Percentiles rank a stretch among this genome's conserved stretches.
phyloP scores from a whole-genome alignment of 2,888 invertebrate species.

The Crioceris asparagi region DNA sequence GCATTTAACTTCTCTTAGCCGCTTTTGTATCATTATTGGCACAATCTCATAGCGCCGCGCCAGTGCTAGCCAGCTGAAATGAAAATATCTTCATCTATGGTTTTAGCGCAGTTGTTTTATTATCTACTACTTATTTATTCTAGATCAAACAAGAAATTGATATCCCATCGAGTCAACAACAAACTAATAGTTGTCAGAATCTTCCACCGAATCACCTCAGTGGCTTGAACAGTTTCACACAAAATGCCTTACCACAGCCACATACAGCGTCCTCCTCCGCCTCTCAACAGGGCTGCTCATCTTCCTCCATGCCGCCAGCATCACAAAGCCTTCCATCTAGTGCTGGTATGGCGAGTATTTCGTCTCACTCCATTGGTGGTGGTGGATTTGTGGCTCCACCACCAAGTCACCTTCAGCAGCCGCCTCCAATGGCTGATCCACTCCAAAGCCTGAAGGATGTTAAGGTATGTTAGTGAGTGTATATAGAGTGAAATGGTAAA shows the following conservation, averaged over 20 bases:
- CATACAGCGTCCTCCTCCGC: constrained; percentile 1
- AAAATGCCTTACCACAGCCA: constrained; percentile 7
- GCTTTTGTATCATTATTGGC: too few relatives aligned
- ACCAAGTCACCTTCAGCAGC: constrained; percentile 20
- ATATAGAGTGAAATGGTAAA: too few relatives aligned
- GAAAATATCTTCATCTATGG: too few relatives aligned
- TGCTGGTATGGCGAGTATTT: constrained; percentile 10
- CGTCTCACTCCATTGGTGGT: constrained; percentile 16
- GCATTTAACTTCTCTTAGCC: too few relatives aligned
- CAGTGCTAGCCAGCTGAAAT: too few relatives aligned
- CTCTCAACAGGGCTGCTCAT: constrained; percentile 12
- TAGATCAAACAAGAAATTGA: too few relatives aligned
- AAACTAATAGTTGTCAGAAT: constrained; percentile 8
- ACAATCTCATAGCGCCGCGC: too few relatives aligned
- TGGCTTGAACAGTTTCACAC: constrained; percentile 15
- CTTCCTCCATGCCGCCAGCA: constrained; percentile 16
- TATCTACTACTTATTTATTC: too few relatives aligned
- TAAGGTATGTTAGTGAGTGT: too few relatives aligned
- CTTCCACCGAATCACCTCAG: constrained; percentile 19
- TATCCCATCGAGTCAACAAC: constrained; percentile 29
- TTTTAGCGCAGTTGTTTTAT: too few relatives aligned
- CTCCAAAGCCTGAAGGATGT: constrained; percentile 69
- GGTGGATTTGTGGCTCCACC: constrained; percentile 25
- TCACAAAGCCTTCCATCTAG: constrained; percentile 17
- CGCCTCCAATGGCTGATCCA: constrained; percentile 43